Evolutionary conservation across 2,113 vertebrate genomes (phyloP).

Genomic region (Sander vitreus): DNA sequence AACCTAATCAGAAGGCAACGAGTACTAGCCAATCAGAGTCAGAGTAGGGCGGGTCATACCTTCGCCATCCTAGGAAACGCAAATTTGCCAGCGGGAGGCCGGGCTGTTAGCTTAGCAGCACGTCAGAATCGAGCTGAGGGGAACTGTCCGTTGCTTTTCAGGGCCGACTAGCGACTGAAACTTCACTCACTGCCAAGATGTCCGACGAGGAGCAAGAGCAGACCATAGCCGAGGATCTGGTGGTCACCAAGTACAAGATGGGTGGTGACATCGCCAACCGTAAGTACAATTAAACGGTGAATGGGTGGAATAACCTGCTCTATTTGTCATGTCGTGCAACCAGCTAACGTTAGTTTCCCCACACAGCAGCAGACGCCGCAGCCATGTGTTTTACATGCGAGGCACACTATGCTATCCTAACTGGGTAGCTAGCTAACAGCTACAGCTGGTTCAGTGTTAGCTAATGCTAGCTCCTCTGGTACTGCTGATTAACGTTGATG

Average conservation of each 20-base stretch:
- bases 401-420: conserved; percentile 26
- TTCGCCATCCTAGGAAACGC: too few species aligned
- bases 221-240: conserved; percentile 94
- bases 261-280: conserved; percentile 95
- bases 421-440: conserved; percentile 32
- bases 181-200: conserved; percentile 74
- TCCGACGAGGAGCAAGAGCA: conserved; percentile 93
- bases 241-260: conserved; percentile 98
- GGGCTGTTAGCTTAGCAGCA: not conserved
- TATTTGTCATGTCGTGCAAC: conserved; percentile 43
- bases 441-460: conserved; percentile 17
- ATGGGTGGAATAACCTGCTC: not conserved
- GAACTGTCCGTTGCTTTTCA: not conserved
- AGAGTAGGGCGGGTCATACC: too few species aligned
- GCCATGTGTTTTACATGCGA: conserved; percentile 73
- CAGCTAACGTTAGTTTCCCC: conserved; percentile 21
- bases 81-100: not conserved
- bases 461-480: not conserved
- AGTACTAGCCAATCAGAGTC: too few species aligned
- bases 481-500: not conserved
- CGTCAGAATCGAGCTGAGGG: not conserved
- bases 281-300: conserved; percentile 77
- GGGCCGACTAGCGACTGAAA: conserved; percentile 39
- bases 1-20: too few species aligned
- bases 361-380: conserved; percentile 29